A percentile compares a stretch with the other conserved stretches of the same genome.
These are phyloP conservation scores for Porites rus DNA, from an alignment of 92 coral and sea anemone species.

Conservation along the genomic window DNA sequence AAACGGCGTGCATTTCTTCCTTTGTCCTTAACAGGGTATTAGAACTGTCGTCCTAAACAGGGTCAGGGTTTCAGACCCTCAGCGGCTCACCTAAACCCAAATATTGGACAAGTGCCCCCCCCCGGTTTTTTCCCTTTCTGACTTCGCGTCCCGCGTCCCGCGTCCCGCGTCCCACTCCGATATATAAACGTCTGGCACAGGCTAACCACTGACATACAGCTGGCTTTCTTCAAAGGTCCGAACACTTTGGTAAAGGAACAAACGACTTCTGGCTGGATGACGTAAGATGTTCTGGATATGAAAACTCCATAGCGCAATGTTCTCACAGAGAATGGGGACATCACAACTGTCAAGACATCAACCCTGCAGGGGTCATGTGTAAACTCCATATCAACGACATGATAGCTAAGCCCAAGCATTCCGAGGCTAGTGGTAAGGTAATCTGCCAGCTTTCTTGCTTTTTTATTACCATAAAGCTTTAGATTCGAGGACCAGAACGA, in stretches of 20 bases:
- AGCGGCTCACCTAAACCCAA: no score
- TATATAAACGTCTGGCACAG: no score
- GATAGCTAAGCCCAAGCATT: slow-evolving; percentile 53
- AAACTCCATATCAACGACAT: slow-evolving; percentile 50
- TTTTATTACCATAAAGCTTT: neutral
- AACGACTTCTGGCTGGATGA: slow-evolving; percentile 63
- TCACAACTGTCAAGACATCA: slow-evolving; percentile 44
- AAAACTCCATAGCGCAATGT: slow-evolving; percentile 59
- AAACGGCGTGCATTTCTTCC: no score
- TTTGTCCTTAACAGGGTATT: no score
- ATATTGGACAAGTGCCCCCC: no score
- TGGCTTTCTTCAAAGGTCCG: neutral
- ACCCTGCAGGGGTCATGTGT: slow-evolving; percentile 89
- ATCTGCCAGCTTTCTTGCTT: neutral
- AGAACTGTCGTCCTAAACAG: no score
- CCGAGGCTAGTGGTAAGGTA: slow-evolving; percentile 63
- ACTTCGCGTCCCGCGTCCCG: no score
- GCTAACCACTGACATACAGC: neutral
- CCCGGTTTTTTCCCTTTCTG: no score
- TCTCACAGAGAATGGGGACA: slow-evolving; percentile 82
- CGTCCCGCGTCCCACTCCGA: no score
- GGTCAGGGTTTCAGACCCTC: no score
- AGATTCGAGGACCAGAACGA: neutral
- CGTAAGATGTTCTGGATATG: slow-evolving; percentile 69
- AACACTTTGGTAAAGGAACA: slow-evolving; percentile 43